Evolutionary conservation across 2,888 invertebrate species (phyloP).

Genomic region (Stenchaetothrips biformis): DNA sequence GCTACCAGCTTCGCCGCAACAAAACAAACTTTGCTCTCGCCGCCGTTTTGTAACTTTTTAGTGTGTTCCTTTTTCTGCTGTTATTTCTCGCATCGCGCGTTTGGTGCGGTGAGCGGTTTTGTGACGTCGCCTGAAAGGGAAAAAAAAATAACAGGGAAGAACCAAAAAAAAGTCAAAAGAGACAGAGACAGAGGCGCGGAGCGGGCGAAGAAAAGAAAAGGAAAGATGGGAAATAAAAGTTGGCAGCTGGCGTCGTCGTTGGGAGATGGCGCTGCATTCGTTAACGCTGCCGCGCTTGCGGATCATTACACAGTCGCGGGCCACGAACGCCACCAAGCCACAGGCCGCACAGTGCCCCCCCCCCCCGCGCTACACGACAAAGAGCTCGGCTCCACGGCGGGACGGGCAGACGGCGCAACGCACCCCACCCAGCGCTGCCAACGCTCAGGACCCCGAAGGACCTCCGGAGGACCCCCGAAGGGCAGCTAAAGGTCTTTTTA

Average conservation of each 20-base stretch:
- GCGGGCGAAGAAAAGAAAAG: too few relatives aligned
- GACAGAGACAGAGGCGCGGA: too few relatives aligned
- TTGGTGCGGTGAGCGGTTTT: too few relatives aligned
- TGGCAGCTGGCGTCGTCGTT: neutral
- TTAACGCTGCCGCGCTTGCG: neutral
- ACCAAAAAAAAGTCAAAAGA: neutral
- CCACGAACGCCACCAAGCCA: neutral
- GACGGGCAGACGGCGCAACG: neutral
- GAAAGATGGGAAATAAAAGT: neutral
- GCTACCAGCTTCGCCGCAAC: neutral
- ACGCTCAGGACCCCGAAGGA: too few relatives aligned
- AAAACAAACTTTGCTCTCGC: neutral
- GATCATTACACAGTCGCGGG: neutral
- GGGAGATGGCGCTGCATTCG: neutral
- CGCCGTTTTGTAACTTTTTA: too few relatives aligned
- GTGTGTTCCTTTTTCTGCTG: too few relatives aligned
- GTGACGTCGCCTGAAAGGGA: too few relatives aligned
- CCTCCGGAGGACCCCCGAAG: too few relatives aligned
- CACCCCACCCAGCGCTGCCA: too few relatives aligned
- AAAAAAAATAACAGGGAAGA: neutral
- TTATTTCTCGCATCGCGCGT: too few relatives aligned
- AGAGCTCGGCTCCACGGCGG: neutral
- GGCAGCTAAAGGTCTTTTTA: too few relatives aligned
- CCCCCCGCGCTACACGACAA: neutral
- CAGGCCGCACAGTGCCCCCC: neutral